Evolutionary conservation across 2,113 vertebrate species (phyloP), one percentile per base, ranked within the genome.

Genomic region (Prunella himalayana): DNA sequence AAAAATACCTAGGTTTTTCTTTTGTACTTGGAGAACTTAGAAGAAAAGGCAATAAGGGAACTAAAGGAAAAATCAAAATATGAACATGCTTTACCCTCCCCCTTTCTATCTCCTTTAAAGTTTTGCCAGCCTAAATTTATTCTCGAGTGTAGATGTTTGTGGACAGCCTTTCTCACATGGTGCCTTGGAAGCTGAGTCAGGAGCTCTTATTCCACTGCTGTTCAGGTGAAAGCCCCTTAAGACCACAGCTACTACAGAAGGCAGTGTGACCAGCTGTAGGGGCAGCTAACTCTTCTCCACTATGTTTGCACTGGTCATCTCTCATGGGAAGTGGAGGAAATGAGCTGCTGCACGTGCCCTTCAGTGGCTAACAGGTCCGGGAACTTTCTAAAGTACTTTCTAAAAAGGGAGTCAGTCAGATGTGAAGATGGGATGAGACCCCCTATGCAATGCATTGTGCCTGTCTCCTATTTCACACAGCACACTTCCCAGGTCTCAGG

Each of bases 131-230:
- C 54, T 59, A 45, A 64, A 80, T 82, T 63, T 51, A 68, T 45
- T 79, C 31, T 50, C 0, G 0, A 86, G 20, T 3, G 2, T 2
- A 63, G 7, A 60, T 1, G 0, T 33, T 50, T 57, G 41, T 9
- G 8, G 24, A 75, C 7, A 31, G 22, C 11, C 20, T 30, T 33
- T 69, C 35, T 69, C 61, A 50, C 1, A 3, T 3, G 18, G 19
- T 24, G 21, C 57, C 63, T 37, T n/a, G 44, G 68, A n/a, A 71
- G 27, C 65, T 49, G 41, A 54, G 31, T 28, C 47, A 63, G 31
- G 31, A 93, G 11, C 22, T 72, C 61, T 44, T 54, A n/a, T 9
- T 51, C 51, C 44, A 50, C 20, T 3, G 3, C 51, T 18, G 10
- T 2, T 53, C 22, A 73, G 12, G 19, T 30, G 6, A 39, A 54